A percentile compares a stretch with the other conserved stretches of the same genome.
phyloP scores from a whole-genome alignment of 2,888 invertebrate genomes.

The Pandemis heparana region DNA sequence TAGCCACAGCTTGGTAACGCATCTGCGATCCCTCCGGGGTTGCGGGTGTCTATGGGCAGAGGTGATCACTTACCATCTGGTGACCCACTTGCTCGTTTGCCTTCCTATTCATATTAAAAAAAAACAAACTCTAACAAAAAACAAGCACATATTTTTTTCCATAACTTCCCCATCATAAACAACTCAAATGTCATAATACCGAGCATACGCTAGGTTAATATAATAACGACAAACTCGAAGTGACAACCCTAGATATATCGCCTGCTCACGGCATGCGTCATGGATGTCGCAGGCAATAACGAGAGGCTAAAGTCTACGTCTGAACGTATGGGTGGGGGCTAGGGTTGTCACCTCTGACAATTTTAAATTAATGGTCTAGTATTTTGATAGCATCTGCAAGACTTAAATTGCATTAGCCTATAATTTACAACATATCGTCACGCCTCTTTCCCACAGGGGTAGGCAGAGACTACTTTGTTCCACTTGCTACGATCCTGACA shows the following conservation, averaged over 20 bases:
- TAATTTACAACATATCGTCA: too few relatives aligned
- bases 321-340: constrained; percentile 12
- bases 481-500: too few relatives aligned
- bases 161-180: background rate
- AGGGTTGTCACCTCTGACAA: constrained; percentile 32
- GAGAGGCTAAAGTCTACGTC: constrained; percentile 41
- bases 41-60: too few relatives aligned
- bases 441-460: too few relatives aligned
- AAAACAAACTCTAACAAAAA: background rate
- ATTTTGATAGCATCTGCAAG: background rate
- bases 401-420: too few relatives aligned
- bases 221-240: constrained; percentile 29
- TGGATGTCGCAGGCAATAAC: constrained; percentile 42
- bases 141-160: background rate
- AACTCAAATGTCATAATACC: background rate
- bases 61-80: too few relatives aligned
- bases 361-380: background rate
- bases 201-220: constrained; percentile 24
- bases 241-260: constrained; percentile 40
- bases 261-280: constrained; percentile 36
- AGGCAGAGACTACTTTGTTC: too few relatives aligned
- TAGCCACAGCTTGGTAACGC: too few relatives aligned
- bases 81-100: too few relatives aligned
- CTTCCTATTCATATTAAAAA: too few relatives aligned
- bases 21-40: too few relatives aligned